Percentiles rank a stretch among this genome's conserved stretches.
phyloP scores from a whole-genome alignment of 2,888 invertebrate genomes.

The Cerastis leucographa region DNA sequence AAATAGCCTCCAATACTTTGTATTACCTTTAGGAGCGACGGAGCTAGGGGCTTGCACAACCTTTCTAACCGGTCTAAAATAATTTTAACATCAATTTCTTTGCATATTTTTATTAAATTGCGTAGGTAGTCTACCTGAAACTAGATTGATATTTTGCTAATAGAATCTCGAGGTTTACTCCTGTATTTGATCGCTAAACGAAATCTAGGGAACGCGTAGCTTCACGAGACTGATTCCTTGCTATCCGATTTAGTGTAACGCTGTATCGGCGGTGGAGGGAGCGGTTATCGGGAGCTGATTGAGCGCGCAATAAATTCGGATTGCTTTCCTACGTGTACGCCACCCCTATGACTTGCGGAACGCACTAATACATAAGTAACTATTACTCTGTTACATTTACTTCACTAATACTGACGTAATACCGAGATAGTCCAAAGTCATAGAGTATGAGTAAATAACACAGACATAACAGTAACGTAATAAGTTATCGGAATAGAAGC shows the following conservation, averaged over 20 bases:
- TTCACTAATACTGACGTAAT: slow-evolving; percentile 24
- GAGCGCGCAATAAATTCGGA: slow-evolving; percentile 82
- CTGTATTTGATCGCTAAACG: slow-evolving; percentile 51
- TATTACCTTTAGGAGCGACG: background rate
- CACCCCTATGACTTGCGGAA: slow-evolving; percentile 59
- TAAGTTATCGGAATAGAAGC: slow-evolving; percentile 42
- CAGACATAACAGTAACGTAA: slow-evolving; percentile 36
- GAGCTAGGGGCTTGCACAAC: too few species aligned
- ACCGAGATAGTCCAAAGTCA: slow-evolving; percentile 20
- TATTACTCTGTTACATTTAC: slow-evolving; percentile 41
- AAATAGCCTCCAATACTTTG: slow-evolving; percentile 1
- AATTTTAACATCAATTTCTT: background rate
- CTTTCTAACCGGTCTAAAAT: background rate
- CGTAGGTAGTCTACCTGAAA: slow-evolving; percentile 1
- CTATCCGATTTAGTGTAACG: slow-evolving; percentile 61
- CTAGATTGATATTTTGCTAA: slow-evolving; percentile 27
- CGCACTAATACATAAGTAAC: slow-evolving; percentile 52
- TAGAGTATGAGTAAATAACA: slow-evolving; percentile 46
- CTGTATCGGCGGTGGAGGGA: slow-evolving; percentile 71
- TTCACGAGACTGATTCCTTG: slow-evolving; percentile 72
- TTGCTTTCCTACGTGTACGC: slow-evolving; percentile 77
- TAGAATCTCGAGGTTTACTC: slow-evolving; percentile 40
- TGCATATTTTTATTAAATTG: slow-evolving; percentile 13
- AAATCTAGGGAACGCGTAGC: slow-evolving; percentile 59
- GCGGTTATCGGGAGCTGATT: slow-evolving; percentile 80